phyloP scores from a whole-genome alignment of 2,797 vertebrate species.

The Spheniscus humboldti region DNA sequence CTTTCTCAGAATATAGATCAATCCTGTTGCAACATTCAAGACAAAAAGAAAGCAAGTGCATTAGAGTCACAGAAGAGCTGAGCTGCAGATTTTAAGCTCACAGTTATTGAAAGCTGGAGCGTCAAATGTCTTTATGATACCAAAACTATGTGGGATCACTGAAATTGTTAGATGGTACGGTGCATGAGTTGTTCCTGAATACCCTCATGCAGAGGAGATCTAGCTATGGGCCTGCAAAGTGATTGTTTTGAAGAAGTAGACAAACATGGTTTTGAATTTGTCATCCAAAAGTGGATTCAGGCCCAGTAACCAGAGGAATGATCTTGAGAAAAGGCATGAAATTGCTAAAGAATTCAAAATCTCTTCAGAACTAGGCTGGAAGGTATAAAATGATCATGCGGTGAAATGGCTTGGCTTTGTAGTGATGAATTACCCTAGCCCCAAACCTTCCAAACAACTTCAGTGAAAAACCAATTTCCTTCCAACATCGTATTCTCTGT shows the following conservation, averaged over 20 bases:
- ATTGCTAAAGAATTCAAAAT: background rate
- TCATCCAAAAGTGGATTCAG: background rate
- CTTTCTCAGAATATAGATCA: background rate
- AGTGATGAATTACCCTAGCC: background rate
- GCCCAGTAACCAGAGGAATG: background rate
- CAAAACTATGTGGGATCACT: background rate
- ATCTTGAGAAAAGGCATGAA: background rate
- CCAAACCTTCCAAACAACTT: background rate
- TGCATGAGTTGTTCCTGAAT: background rate
- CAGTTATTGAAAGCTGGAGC: background rate
- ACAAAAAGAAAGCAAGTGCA: background rate
- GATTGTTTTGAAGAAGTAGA: background rate
- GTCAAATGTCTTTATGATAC: background rate
- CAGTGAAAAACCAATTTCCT: background rate
- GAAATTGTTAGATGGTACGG: background rate
- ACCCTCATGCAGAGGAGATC: background rate
- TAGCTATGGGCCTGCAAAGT: background rate
- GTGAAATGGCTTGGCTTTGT: background rate
- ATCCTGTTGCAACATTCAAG: background rate
- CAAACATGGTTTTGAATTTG: background rate
- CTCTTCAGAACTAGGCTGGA: background rate
- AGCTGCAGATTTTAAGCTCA: too few species aligned
- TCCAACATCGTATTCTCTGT: background rate
- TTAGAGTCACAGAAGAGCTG: background rate
- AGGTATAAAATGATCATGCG: background rate